Percentiles rank a stretch among this genome's conserved stretches.
Evolutionary conservation across 1,140 invertebrate species (phyloP).

Genomic region (Heliconius hewitsoni): DNA sequence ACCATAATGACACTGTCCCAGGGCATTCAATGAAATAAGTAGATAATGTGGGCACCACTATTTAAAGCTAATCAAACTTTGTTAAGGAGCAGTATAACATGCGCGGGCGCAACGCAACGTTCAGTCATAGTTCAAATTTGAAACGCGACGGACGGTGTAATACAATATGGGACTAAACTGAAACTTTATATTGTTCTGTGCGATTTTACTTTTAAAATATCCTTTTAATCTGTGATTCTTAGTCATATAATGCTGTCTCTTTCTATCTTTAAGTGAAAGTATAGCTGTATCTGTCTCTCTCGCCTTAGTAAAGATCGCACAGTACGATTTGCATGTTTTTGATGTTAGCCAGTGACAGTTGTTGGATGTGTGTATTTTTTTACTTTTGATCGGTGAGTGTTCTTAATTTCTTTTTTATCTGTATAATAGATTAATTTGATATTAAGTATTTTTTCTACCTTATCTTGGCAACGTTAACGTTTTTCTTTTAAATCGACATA

Average conservation of each 20-base stretch:
- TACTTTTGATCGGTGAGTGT: conserved; percentile 52
- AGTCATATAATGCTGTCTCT: conserved; percentile 14
- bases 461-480: too few species aligned
- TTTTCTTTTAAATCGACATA: not conserved
- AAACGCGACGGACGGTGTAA: conserved; percentile 55
- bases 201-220: conserved; percentile 16
- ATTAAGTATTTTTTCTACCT: not conserved
- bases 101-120: conserved; percentile 60
- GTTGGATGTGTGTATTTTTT: conserved; percentile 49
- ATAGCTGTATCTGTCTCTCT: conserved; percentile 23
- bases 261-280: not conserved
- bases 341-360: conserved; percentile 67
- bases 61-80: conserved; percentile 79
- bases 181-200: conserved; percentile 2
- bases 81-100: conserved; percentile 71
- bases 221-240: not conserved
- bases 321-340: conserved; percentile 45
- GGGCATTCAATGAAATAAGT: conserved; percentile 71
- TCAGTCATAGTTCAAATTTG: conserved; percentile 63
- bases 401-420: conserved; percentile 31
- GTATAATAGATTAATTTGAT: not conserved
- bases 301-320: conserved; percentile 19
- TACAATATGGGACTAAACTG: conserved; percentile 14
- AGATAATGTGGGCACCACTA: conserved; percentile 74
- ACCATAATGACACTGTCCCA: conserved; percentile 48